Conservation (phyloP, 2,797 vertebrate genomes). For the Galaxias olidus region DNA sequence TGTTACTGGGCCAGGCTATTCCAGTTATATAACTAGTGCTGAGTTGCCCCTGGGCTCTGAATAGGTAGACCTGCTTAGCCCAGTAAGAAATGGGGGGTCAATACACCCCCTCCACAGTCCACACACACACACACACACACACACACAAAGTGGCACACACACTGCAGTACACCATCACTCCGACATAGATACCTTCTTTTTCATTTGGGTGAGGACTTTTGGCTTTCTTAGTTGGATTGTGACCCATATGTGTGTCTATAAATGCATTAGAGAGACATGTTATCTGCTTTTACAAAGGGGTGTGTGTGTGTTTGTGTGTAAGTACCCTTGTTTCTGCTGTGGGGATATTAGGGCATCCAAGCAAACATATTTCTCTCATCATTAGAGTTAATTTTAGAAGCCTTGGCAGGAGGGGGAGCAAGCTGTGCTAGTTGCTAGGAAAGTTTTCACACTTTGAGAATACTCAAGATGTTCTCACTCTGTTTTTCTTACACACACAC, state of each 20-base stretch:
- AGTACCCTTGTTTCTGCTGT: neutral
- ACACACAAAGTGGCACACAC: neutral
- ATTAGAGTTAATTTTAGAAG: slow-evolving; percentile 34
- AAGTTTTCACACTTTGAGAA: slow-evolving; percentile 2
- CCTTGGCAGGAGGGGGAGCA: slow-evolving; percentile 14
- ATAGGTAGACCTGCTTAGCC: too few species aligned
- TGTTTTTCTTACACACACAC: neutral
- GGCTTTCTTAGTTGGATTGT: too few species aligned
- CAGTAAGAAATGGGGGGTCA: neutral
- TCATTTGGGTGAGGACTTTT: too few species aligned
- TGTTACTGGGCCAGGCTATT: neutral
- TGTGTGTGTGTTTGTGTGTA: neutral
- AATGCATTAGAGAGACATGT: too few species aligned
- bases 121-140: slow-evolving; percentile 5
- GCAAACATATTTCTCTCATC: slow-evolving; percentile 8
- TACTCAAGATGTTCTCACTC: neutral
- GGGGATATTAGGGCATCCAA: neutral
- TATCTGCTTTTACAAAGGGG: too few species aligned
- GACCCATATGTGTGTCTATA: slow-evolving; percentile 1
- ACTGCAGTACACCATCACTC: slow-evolving; percentile 1
- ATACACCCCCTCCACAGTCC: neutral
- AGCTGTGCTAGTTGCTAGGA: slow-evolving; percentile 10
- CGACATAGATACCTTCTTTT: too few species aligned
- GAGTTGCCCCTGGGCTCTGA: too few species aligned
- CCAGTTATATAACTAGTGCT: too few species aligned